These are phyloP conservation scores for Apogon hyalosoma DNA, from an alignment of 2,797 vertebrate genomes.

Conservation along the genomic window DNA sequence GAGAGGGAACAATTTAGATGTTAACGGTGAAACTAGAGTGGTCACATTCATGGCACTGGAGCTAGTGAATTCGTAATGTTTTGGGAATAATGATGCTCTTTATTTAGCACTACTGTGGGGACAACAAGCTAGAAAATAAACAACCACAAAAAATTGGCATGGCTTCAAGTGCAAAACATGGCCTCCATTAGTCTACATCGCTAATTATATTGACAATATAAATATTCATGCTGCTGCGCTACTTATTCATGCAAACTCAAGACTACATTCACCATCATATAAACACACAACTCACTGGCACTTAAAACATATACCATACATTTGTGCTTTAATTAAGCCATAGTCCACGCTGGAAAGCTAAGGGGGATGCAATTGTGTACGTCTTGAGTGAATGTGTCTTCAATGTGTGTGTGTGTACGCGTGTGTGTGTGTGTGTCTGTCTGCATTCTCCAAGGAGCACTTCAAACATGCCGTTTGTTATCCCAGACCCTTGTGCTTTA, in stretches of 20 bases:
- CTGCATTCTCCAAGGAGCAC: slow-evolving; percentile 80
- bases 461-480: slow-evolving; percentile 89
- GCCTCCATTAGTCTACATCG: slow-evolving; percentile 85
- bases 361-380: slow-evolving; percentile 64
- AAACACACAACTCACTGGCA: slow-evolving; percentile 80
- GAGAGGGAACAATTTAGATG: slow-evolving; percentile 57
- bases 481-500: slow-evolving; percentile 84
- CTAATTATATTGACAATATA: slow-evolving; percentile 88
- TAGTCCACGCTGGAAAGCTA: slow-evolving; percentile 68
- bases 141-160: slow-evolving; percentile 81
- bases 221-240: slow-evolving; percentile 85
- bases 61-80: slow-evolving; percentile 63
- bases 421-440: slow-evolving; percentile 50
- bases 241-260: slow-evolving; percentile 81
- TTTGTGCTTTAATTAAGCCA: slow-evolving; percentile 86
- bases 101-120: slow-evolving; percentile 81
- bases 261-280: slow-evolving; percentile 74
- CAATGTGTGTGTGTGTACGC: slow-evolving; percentile 25
- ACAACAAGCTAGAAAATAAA: slow-evolving; percentile 82
- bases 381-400: slow-evolving; percentile 49
- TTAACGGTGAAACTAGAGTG: slow-evolving; percentile 60
- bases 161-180: slow-evolving; percentile 85
- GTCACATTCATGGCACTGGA: slow-evolving; percentile 54
- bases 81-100: slow-evolving; percentile 80
- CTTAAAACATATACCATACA: slow-evolving; percentile 83